phyloP scores from a whole-genome alignment of 2,888 invertebrate species.

The Ypsolopha sequella region DNA sequence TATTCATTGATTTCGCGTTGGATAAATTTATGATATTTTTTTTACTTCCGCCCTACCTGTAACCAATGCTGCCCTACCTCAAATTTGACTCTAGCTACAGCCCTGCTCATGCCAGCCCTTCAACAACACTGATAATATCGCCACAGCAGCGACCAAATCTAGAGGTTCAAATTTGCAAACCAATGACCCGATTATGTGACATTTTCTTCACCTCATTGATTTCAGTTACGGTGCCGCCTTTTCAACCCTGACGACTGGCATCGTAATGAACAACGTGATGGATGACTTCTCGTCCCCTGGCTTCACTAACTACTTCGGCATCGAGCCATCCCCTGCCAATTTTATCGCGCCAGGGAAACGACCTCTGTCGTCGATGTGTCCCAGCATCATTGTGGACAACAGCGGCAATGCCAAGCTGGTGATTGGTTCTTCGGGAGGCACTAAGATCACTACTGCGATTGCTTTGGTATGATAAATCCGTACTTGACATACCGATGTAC shows the following conservation, averaged over 20 bases:
- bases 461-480: conserved; percentile 64
- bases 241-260: conserved; percentile 84
- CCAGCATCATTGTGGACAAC: conserved; percentile 79
- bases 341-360: conserved; percentile 84
- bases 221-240: conserved; percentile 86
- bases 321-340: conserved; percentile 85
- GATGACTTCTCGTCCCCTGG: conserved; percentile 92
- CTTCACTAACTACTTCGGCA: conserved; percentile 75
- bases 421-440: conserved; percentile 87
- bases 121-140: too few relatives aligned
- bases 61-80: too few relatives aligned
- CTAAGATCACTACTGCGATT: conserved; percentile 82
- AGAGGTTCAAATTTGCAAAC: too few relatives aligned
- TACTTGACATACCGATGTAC: too few relatives aligned
- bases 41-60: too few relatives aligned
- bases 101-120: too few relatives aligned
- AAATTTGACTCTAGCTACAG: too few relatives aligned
- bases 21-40: too few relatives aligned
- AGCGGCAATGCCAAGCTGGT: conserved; percentile 77
- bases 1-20: too few relatives aligned
- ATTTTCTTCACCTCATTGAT: conserved; percentile 11
- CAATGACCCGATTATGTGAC: too few relatives aligned
- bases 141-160: too few relatives aligned
- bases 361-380: conserved; percentile 89
- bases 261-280: conserved; percentile 96